Evolutionary conservation across 2,888 invertebrate species (phyloP).

Genomic region (Congeria kusceri): DNA sequence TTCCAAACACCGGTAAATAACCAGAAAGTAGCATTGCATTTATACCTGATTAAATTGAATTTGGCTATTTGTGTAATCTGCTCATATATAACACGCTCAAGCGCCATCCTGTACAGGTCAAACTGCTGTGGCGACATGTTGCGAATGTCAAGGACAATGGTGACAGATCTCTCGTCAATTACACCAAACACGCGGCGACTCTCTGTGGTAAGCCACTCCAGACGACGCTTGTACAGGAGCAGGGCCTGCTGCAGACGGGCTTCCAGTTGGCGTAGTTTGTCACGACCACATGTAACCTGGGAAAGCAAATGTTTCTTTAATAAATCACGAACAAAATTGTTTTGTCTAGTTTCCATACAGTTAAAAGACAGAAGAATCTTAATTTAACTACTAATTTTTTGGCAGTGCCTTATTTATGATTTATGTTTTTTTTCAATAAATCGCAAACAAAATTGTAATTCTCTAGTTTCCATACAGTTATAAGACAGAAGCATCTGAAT

Average conservation of each 20-base stretch:
- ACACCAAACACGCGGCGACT: constrained; percentile 85
- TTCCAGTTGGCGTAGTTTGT: constrained; percentile 80
- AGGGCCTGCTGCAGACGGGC: constrained; percentile 80
- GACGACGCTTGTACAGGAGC: constrained; percentile 80
- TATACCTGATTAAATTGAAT: constrained; percentile 84
- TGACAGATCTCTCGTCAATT: constrained; percentile 82
- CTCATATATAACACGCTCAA: constrained; percentile 82
- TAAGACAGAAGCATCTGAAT: too few species aligned
- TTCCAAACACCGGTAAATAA: too few species aligned
- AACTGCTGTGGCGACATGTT: constrained; percentile 83
- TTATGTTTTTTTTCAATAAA: neutral
- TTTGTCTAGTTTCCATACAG: too few species aligned
- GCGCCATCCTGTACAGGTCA: constrained; percentile 82
- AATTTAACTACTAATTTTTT: too few species aligned
- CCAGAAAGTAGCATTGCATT: too few species aligned
- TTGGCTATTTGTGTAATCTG: constrained; percentile 83
- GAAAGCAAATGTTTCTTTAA: neutral
- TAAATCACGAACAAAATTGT: neutral
- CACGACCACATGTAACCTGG: constrained; percentile 81
- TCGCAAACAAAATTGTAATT: too few species aligned
- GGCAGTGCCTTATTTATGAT: too few species aligned
- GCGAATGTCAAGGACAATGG: constrained; percentile 83
- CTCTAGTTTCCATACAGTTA: too few species aligned
- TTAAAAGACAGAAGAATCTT: too few species aligned
- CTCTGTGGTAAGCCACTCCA: constrained; percentile 85